Conservation (phyloP, 1,140 invertebrate species). For the Carcinoscorpius rotundicauda region DNA sequence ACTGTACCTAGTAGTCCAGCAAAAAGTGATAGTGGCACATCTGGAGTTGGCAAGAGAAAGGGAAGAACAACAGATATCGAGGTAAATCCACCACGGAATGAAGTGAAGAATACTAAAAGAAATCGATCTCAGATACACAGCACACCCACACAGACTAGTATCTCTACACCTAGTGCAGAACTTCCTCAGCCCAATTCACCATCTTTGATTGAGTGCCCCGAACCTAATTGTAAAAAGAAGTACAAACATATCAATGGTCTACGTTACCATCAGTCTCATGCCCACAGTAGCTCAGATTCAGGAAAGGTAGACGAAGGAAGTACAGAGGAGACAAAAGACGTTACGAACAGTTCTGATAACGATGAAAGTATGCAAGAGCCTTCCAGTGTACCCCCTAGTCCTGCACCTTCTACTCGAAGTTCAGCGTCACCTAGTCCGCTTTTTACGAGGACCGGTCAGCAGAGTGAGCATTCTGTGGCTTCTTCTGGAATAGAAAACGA, state of each 20-base stretch:
- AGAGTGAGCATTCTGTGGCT: too few relatives aligned
- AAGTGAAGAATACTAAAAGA: conserved; percentile 25
- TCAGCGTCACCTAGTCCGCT: conserved; percentile 7
- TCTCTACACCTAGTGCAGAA: conserved; percentile 27
- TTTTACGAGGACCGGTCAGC: too few relatives aligned
- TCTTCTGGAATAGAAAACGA: too few relatives aligned
- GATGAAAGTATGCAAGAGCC: conserved; percentile 46
- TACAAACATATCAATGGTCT: conserved; percentile 95
- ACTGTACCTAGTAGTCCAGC: conserved; percentile 25
- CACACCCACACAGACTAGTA: conserved; percentile 26
- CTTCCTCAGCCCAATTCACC: conserved; percentile 44
- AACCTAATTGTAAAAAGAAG: conserved; percentile 96
- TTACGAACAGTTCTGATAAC: conserved; percentile 51
- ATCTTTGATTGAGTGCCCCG: conserved; percentile 81
- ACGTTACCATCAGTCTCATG: conserved; percentile 89
- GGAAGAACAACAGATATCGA: conserved; percentile 31
- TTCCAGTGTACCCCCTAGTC: conserved; percentile 22
- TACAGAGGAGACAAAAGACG: conserved; percentile 43
- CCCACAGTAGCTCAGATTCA: conserved; percentile 43
- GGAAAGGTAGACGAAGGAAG: conserved; percentile 25
- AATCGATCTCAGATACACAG: conserved; percentile 33
- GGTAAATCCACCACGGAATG: conserved; percentile 19
- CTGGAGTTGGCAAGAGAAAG: conserved; percentile 29
- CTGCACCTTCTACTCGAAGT: conserved; percentile 15
- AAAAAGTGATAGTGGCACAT: conserved; percentile 20